Base-by-base conservation (phyloP, 2,113 vertebrate genomes). In the Bubo bubo region DNA sequence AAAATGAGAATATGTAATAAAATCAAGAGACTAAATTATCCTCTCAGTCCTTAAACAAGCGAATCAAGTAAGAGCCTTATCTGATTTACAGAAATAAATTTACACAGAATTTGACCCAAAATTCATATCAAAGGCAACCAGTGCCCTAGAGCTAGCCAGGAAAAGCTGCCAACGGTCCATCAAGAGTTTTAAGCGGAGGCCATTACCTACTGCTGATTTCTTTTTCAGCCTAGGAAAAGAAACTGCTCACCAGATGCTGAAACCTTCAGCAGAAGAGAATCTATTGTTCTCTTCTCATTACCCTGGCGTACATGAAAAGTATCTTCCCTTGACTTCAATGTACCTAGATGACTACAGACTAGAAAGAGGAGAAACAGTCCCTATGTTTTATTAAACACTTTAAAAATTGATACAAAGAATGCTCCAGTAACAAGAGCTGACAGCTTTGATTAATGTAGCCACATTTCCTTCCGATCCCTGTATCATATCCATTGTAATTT, bases 351-450 rank as follows among this genome's bases (percentile, higher is more conserved):
- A 93, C 72, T 93, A 83, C 43, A 82, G 49, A 91, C 94, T 68
- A 77, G 24, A 73, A 87, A 84, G 39, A 82, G 71, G 6, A 93
- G 86, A 81, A 94, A 80, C 22, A 1, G n/a, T 8, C 35, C 9
- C 81, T 22, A 91, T 84, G 81, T 93, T 97, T 96, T 97, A 95
- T 86, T 96, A 97, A 97, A 95, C 47, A 43, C 37, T 95, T 97
- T 81, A 96, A 97, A 96, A 94, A 96, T 92, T 94, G 76, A 90
- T 94, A 95, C 58, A 79, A 93, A 87, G 71, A 94, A 49, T n/a
- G 55, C 73, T 95, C 45, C 59, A 63, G 79, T 83, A 95, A 94
- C 49, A 64, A 73, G 50, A 94, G 62, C 47, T 85, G 77, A 91
- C 90, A 93, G 66, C 71, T 94, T 85, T 90, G 89, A 83, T 89